Evolutionary conservation across 2,113 vertebrate genomes (phyloP).

Genomic region (Engraulis encrasicolus): DNA sequence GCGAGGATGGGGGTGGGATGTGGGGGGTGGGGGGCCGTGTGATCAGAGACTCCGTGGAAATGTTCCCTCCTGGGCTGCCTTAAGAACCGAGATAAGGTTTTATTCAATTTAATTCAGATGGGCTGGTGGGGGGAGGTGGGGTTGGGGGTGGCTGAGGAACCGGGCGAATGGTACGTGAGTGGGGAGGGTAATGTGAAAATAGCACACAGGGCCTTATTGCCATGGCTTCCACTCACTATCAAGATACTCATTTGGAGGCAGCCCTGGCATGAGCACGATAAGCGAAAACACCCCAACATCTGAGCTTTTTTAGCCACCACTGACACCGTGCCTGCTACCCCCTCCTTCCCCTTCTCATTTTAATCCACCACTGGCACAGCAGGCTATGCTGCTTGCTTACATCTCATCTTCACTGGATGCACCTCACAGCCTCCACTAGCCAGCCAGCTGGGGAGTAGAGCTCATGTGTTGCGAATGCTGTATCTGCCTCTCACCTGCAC

Average conservation of each 20-base stretch:
- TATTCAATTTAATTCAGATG: slow-evolving; percentile 34
- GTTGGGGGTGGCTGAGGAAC: too few relatives aligned
- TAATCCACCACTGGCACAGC: background rate
- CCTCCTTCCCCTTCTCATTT: background rate
- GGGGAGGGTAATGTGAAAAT: background rate
- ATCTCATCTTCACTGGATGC: background rate
- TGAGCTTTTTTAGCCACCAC: background rate
- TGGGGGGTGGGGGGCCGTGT: too few relatives aligned
- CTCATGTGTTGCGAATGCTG: background rate
- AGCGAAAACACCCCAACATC: background rate
- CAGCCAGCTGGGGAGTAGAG: too few relatives aligned
- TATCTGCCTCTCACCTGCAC: background rate
- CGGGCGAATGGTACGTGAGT: background rate
- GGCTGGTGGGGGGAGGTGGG: too few relatives aligned
- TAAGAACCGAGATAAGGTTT: slow-evolving; percentile 25
- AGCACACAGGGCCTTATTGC: background rate
- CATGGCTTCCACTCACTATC: background rate
- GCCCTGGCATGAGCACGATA: background rate
- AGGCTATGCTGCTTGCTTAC: background rate
- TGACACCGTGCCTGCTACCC: background rate
- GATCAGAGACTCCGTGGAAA: slow-evolving; percentile 8
- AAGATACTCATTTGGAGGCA: slow-evolving; percentile 2
- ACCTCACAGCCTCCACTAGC: background rate
- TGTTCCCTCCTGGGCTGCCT: slow-evolving; percentile 17
- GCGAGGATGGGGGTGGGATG: too few relatives aligned